These are phyloP conservation scores for Zaprionus camerounensis DNA, from an alignment of 1,140 invertebrate species.

Conservation along the genomic window DNA sequence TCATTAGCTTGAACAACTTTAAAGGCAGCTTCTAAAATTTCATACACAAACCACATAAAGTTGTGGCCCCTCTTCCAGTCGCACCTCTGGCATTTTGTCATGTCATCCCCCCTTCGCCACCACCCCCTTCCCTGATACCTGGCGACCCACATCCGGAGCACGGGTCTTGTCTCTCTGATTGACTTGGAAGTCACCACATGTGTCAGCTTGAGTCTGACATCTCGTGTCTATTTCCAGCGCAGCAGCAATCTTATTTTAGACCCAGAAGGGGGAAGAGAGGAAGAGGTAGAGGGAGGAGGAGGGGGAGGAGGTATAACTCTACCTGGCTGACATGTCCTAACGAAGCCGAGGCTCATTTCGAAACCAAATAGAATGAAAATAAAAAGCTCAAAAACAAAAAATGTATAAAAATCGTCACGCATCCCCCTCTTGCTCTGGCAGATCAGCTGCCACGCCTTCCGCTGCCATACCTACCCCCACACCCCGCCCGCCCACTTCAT, in stretches of 20 bases:
- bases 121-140: background rate
- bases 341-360: background rate
- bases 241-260: conserved; percentile 30
- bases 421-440: background rate
- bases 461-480: background rate
- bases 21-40: background rate
- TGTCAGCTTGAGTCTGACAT: conserved; percentile 31
- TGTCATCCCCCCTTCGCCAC: background rate
- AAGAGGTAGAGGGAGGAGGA: background rate
- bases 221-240: conserved; percentile 25
- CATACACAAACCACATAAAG: background rate
- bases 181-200: conserved; percentile 28
- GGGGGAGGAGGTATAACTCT: background rate
- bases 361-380: conserved; percentile 30
- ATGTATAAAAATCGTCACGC: conserved; percentile 69
- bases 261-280: background rate
- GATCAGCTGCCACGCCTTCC: background rate
- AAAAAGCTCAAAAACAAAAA: conserved; percentile 47
- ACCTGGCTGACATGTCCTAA: conserved; percentile 21
- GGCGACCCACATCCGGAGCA: conserved; percentile 4
- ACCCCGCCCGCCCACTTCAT: background rate
- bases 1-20: background rate
- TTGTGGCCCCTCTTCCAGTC: background rate
- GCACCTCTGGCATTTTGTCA: background rate
- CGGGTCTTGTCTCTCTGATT: conserved; percentile 29